Evolutionary conservation across 2,797 vertebrate genomes (phyloP), one percentile per base, ranked within the genome.

Genomic region (Danio albolineatus): DNA sequence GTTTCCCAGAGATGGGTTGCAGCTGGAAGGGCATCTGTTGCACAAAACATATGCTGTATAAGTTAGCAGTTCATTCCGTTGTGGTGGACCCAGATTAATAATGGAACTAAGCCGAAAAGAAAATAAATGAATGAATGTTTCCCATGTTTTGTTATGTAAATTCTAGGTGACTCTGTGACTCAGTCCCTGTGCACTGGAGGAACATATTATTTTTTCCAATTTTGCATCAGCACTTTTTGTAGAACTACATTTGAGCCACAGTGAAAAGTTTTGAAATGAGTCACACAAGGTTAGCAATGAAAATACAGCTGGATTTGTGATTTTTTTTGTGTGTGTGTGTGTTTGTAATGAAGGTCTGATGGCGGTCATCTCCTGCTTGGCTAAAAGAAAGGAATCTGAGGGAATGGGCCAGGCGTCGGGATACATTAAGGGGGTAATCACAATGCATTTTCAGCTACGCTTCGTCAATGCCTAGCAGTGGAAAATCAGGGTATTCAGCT

Each of bases 401-500:
- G 69, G 67, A 73, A 70, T 79, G 73, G 72, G 59, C 53, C 10
- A 1, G 64, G 53, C 21, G 56, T 51, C 61, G 16, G 12, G 39
- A 71, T 14, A 19, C 39, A 73, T 51, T 46, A 72, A 56, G 14
- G 54, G 43, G 43, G 82, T 73, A 79, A 83, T 85, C 76, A 73
- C 51, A 0, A 56, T 57, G 43, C 28, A 70, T 73, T 86, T 80
- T 67, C 7, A 7, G 62, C 39, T 66, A 48, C 1, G 36, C 57
- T 78, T 61, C 77, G 6, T 84, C 85, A 82, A 51, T 78, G 78
- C 73, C 19, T 21, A 78, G 74, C 80, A 70, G 71, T 78, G 83
- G 60, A 82, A 84, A 73, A 81, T 84, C 60, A 0, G 78, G 65
- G 61, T 62, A 64, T 86, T 86, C 70, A 62, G 82, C 74, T 78